These are phyloP conservation scores for Pyrocoelia pectoralis DNA, from an alignment of 2,888 invertebrate species.

Conservation along the genomic window DNA sequence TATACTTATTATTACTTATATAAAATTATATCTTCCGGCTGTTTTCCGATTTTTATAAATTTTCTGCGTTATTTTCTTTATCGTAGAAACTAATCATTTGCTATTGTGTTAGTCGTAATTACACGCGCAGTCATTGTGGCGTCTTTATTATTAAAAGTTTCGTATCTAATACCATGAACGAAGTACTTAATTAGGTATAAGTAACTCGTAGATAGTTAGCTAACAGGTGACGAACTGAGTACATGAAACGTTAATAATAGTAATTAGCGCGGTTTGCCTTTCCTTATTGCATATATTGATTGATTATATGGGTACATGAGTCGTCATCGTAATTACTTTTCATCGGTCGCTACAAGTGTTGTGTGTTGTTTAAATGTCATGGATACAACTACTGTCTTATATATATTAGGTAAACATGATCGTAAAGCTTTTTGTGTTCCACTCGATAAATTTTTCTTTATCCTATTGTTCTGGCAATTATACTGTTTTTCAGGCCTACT, in stretches of 20 bases:
- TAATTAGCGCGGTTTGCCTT: slow-evolving; percentile 2
- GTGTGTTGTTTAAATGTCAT: background rate
- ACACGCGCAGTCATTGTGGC: slow-evolving; percentile 8
- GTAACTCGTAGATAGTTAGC: slow-evolving; percentile 7
- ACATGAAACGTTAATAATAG: slow-evolving; percentile 2
- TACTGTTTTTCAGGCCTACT: no score
- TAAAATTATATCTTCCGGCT: slow-evolving; percentile 11
- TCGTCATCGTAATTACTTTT: slow-evolving; percentile 3
- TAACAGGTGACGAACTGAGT: slow-evolving; percentile 7
- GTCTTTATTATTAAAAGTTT: slow-evolving; percentile 3
- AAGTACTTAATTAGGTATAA: slow-evolving; percentile 6
- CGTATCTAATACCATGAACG: background rate
- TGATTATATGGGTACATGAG: slow-evolving; percentile 2
- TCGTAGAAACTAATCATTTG: slow-evolving; percentile 14
- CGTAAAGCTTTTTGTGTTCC: no score
- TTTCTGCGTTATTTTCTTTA: slow-evolving; percentile 18
- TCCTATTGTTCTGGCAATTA: no score
- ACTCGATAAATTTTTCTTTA: no score
- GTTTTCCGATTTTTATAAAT: background rate
- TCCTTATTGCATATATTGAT: slow-evolving; percentile 5
- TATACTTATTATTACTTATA: no score
- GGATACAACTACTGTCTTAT: background rate
- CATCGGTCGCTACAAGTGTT: background rate
- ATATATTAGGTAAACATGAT: no score
- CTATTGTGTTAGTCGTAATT: slow-evolving; percentile 25